Evolutionary conservation across 2,113 vertebrate species (phyloP).

Genomic region (Alces alces): DNA sequence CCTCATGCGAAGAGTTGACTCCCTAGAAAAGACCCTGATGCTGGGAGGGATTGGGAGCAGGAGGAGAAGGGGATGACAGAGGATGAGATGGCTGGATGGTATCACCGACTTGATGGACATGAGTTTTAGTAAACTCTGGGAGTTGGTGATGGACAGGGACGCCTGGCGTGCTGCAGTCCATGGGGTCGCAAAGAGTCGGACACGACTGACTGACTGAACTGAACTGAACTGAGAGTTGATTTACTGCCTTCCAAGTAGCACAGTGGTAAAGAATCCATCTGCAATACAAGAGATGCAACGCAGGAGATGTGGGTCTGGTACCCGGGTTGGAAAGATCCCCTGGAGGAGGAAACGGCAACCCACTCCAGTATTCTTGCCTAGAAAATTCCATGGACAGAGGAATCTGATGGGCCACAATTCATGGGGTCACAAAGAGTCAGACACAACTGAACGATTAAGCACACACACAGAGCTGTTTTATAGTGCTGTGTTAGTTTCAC

Average conservation of each 20-base stretch:
- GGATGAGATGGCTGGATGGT: too few relatives aligned
- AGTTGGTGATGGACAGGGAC: too few relatives aligned
- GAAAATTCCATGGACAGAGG: neutral
- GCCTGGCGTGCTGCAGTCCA: too few relatives aligned
- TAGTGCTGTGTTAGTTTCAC: neutral
- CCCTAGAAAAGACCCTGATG: too few relatives aligned
- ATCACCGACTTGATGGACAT: too few relatives aligned
- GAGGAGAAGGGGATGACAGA: too few relatives aligned
- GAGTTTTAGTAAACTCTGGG: too few relatives aligned
- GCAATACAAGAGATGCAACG: neutral
- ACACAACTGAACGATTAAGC: neutral
- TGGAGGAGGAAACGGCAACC: neutral
- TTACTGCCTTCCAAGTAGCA: neutral
- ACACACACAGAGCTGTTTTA: neutral
- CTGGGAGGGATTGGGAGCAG: too few relatives aligned
- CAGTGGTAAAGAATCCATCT: neutral
- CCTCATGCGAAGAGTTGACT: too few relatives aligned
- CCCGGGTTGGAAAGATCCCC: neutral
- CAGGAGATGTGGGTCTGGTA: neutral
- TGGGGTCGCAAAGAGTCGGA: too few relatives aligned
- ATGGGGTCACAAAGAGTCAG: neutral
- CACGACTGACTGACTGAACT: too few relatives aligned
- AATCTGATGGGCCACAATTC: neutral
- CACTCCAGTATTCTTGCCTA: neutral
- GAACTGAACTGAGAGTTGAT: neutral